Evolutionary conservation across 2,888 invertebrate species (phyloP), one percentile per base, ranked within the genome.

Genomic region (Pseudoips prasinana): DNA sequence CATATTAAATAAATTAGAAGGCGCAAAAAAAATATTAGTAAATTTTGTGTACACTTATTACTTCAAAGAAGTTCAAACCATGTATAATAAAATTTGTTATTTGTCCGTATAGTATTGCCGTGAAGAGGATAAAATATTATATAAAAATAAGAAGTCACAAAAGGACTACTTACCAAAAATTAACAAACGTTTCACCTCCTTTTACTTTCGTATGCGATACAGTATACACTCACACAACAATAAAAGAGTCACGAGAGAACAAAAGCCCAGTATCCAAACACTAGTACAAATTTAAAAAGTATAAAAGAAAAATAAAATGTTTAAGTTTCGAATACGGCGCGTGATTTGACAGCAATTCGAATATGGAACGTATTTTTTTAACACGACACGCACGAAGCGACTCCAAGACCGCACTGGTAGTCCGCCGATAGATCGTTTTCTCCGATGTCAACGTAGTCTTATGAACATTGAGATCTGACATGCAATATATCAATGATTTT

Each of bases 121-220:
- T n/a, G n/a, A n/a, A n/a, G n/a, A n/a, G n/a, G n/a, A n/a, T n/a
- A n/a, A n/a, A n/a, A n/a, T n/a, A n/a, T n/a, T 14, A 14, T 14
- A 47, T 46, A 46, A 50, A 39, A 51, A 51, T 33, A 54, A 56
- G 60, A 59, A 58, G 53, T 44, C 45, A 54, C 53, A 56, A 5
- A 20, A 58, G 51, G 31, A 64, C 51, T 48, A 68, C 82, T 82
- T 58, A 83, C 82, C 79, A 60, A 69, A 57, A 55, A 54, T 70
- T 62, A 54, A 64, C 57, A 65, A 72, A 46, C 56, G 72, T 73
- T 70, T 75, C 80, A 79, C 80, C 74, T 75, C 79, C 79, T 81
- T 81, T 80, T 81, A 76, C 77, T 80, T 80, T 79, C 60, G 46
- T 56, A 61, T 49, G 47, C 53, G 59, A 57, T 53, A 62, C 63